Evolutionary conservation across 2,797 vertebrate genomes (phyloP).

Genomic region (Parauchenoglanis ngamensis): DNA sequence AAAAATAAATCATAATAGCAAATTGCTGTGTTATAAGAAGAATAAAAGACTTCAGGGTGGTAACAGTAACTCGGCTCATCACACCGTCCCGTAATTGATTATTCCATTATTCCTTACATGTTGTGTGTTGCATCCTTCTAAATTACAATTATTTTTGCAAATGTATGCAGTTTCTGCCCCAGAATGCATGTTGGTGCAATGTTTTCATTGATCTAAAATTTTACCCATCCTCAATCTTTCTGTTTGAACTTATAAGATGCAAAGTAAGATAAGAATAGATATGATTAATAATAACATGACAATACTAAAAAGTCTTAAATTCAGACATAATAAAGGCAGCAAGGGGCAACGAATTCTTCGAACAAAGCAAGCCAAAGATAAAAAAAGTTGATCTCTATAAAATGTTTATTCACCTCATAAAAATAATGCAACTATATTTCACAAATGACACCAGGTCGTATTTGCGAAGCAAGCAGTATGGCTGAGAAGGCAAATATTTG

Average conservation of each 20-base stretch:
- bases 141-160: not conserved
- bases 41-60: not conserved
- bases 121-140: not conserved
- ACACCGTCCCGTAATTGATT: not conserved
- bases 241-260: not conserved
- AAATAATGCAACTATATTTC: constrained; percentile 25
- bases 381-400: constrained; percentile 9
- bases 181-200: not conserved
- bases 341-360: not conserved
- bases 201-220: not conserved
- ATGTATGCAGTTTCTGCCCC: not conserved
- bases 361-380: not conserved
- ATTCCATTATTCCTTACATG: not conserved
- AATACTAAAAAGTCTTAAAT: not conserved
- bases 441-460: constrained; percentile 37
- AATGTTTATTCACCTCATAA: constrained; percentile 41
- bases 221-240: not conserved
- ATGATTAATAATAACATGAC: not conserved
- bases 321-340: not conserved
- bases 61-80: not conserved
- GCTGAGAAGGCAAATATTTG: not conserved
- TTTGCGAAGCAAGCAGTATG: not conserved
- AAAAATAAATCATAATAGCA: not conserved
- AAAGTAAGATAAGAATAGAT: not conserved
- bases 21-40: not conserved